Base-by-base conservation (phyloP, 2,797 vertebrate genomes). In the Myripristis jacobus region DNA sequence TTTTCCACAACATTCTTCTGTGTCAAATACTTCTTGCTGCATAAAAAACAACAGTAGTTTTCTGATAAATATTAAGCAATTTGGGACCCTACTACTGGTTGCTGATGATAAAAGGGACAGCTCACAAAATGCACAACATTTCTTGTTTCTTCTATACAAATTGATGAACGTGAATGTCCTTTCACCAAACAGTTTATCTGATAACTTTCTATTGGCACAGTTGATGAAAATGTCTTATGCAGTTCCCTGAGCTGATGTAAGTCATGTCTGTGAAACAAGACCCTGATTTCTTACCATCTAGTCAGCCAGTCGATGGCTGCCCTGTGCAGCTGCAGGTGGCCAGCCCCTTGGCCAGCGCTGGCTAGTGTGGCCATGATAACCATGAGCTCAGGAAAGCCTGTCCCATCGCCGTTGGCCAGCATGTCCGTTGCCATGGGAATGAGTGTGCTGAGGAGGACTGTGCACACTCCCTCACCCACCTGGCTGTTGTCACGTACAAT, bases 341-440 rank as follows among this genome's bases (percentile, higher is more conserved):
- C 98, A 0, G 96, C 98, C 16, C 98, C 98, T 89, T 99, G 98
- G 21, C 98, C 98, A 5, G 98, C 97, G 1, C 97, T 96, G 48
- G 98, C 98, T 53, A 99, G 87, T 0, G 98, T 99, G 4, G 96
- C 96, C 98, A 99, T 99, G 85, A 99, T 98, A 6, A 97, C 94
- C 97, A 99, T 98, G 77, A 99, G 96, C 70, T 99, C 98, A 0
- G 98, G 98, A 65, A 99, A 99, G 46, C 97, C 98, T 0, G 97
- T 95, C 61, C 97, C 98, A 56, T 98, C 98, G 0, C 98, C 96
- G 0, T 94, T 98, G 67, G 96, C 90, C 86, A 99, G 84, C 96
- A 99, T 99, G 77, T 99, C 97, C 0, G 97, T 98, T 53, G 98
- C 98, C 98, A 99, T 99, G n/a, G 97, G 98, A 56, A 99, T 96